Evolutionary conservation across 2,888 invertebrate genomes (phyloP).

Genomic region (Erpobdella octoculata): DNA sequence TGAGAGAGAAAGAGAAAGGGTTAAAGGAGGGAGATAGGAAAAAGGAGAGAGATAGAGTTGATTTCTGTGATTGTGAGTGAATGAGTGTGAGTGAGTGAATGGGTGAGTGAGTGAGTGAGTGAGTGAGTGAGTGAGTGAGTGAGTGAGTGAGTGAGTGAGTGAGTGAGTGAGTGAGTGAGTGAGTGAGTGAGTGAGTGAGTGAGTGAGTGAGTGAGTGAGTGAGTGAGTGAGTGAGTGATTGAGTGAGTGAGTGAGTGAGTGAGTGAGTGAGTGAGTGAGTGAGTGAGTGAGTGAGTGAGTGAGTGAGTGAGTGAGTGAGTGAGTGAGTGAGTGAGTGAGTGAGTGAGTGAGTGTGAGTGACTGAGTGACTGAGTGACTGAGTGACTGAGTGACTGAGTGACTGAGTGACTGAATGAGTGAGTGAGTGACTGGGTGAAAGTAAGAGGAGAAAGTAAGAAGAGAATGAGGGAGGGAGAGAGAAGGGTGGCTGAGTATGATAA

Average conservation of each 20-base stretch:
- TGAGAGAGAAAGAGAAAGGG: too few relatives aligned
- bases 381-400: slow-evolving; percentile 32
- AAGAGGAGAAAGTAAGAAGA: neutral
- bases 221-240: too few relatives aligned
- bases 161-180: slow-evolving; percentile 1
- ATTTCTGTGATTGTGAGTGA: too few relatives aligned
- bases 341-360: slow-evolving; percentile 31
- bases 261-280: slow-evolving; percentile 6
- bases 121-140: slow-evolving; percentile 17
- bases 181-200: slow-evolving; percentile 10
- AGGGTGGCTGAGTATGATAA: slow-evolving; percentile 3
- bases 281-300: slow-evolving; percentile 13
- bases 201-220: slow-evolving; percentile 15
- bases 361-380: slow-evolving; percentile 33
- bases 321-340: slow-evolving; percentile 24
- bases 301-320: slow-evolving; percentile 8
- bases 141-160: slow-evolving; percentile 13
- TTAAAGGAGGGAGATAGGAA: too few relatives aligned
- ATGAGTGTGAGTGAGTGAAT: neutral
- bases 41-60: too few relatives aligned
- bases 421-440: slow-evolving; percentile 27
- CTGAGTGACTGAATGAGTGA: slow-evolving; percentile 32
- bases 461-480: slow-evolving; percentile 4
- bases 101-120: neutral
- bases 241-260: neutral